Percentiles rank a stretch among this genome's conserved stretches.
phyloP scores from a whole-genome alignment of 1,140 invertebrate species.

The Brachionus rubens region DNA sequence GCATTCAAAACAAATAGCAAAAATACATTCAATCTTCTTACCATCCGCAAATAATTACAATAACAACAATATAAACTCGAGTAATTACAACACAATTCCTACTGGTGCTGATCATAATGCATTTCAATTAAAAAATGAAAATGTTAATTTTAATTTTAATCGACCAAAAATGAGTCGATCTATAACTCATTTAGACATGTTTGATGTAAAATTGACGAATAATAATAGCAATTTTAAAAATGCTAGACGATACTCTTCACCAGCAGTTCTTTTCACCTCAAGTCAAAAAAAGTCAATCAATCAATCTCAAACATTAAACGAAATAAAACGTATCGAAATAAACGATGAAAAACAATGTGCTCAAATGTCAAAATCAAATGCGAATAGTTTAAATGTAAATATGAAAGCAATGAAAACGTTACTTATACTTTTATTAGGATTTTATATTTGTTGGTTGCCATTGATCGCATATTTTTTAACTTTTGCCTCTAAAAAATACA shows the following conservation, averaged over 20 bases:
- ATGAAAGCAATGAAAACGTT: conserved; percentile 38
- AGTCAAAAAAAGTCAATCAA: no score
- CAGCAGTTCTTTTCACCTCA: not conserved
- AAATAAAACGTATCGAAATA: not conserved
- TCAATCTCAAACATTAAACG: not conserved
- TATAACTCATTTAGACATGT: not conserved
- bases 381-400: not conserved
- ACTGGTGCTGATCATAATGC: not conserved
- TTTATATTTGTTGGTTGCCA: conserved; percentile 29
- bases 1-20: conserved; percentile 23
- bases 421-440: conserved; percentile 9
- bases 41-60: no score
- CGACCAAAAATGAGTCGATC: not conserved
- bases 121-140: not conserved
- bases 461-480: conserved; percentile 37
- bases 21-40: not conserved
- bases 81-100: no score
- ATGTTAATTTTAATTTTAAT: not conserved
- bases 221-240: not conserved
- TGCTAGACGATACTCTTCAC: not conserved
- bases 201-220: no score
- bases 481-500: conserved; percentile 47
- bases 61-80: no score
- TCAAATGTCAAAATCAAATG: not conserved
- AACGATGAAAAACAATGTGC: not conserved